Evolutionary conservation across 2,888 invertebrate species (phyloP).

Genomic region (Archaeoteleia sp.): DNA sequence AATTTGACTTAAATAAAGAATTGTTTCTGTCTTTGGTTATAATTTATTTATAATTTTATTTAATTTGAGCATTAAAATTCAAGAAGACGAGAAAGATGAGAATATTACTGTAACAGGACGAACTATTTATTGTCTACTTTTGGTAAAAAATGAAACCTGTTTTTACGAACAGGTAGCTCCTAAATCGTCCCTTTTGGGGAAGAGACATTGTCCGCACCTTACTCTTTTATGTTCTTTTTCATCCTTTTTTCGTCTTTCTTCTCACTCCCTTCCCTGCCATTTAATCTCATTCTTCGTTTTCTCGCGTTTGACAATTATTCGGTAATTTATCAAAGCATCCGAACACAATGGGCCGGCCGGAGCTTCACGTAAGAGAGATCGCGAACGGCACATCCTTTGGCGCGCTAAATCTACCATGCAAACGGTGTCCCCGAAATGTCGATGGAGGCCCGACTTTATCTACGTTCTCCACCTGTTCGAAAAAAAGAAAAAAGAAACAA

Average conservation of each 20-base stretch:
- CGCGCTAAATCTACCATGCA: conserved; percentile 47
- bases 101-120: too few species aligned
- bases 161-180: conserved; percentile 32
- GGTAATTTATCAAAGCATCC: conserved; percentile 74
- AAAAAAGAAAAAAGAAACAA: too few species aligned
- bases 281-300: conserved; percentile 60
- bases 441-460: too few species aligned
- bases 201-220: conserved; percentile 22
- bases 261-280: conserved; percentile 35
- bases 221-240: not conserved
- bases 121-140: too few species aligned
- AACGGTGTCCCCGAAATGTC: conserved; percentile 63
- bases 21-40: too few species aligned
- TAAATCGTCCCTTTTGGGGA: conserved; percentile 12
- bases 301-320: conserved; percentile 74
- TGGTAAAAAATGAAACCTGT: conserved; percentile 14
- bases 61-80: too few species aligned
- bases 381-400: conserved; percentile 48
- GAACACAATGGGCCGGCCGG: conserved; percentile 70
- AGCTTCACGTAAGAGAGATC: conserved; percentile 61
- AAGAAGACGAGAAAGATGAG: too few species aligned
- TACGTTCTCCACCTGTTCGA: too few species aligned
- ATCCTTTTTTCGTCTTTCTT: conserved; percentile 24
- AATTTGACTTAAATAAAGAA: too few species aligned
- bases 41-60: too few species aligned